Evolutionary conservation across 2,113 vertebrate genomes (phyloP).

Genomic region (Zootoca vivipara): DNA sequence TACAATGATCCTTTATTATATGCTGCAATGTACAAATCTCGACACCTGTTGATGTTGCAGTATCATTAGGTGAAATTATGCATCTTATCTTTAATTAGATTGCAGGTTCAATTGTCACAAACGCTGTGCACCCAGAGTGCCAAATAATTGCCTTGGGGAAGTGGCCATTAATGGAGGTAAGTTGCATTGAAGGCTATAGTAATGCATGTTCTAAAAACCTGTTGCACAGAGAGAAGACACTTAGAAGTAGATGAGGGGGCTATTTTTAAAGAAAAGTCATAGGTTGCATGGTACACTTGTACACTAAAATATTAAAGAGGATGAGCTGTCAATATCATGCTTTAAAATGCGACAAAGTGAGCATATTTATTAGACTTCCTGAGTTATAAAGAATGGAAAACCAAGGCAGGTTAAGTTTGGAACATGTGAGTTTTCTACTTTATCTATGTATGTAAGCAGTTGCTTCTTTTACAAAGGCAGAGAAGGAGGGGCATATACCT

Average conservation of each 20-base stretch:
- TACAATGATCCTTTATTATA: background rate
- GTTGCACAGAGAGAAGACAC: constrained; percentile 16
- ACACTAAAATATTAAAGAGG: background rate
- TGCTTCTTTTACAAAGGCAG: background rate
- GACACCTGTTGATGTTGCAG: background rate
- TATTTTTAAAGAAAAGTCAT: background rate
- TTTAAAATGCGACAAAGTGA: background rate
- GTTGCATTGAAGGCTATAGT: constrained; percentile 44
- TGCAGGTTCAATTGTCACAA: constrained; percentile 98
- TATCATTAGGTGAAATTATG: background rate
- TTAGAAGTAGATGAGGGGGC: background rate
- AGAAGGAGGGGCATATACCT: background rate
- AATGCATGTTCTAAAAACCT: constrained; percentile 24
- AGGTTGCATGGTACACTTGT: background rate
- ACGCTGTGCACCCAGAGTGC: constrained; percentile 94
- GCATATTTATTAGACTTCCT: background rate
- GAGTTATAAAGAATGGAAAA: background rate
- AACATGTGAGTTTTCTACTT: background rate
- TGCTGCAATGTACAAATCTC: background rate
- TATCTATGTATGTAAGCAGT: background rate
- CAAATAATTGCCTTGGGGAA: constrained; percentile 96
- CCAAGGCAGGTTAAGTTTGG: background rate
- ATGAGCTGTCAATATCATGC: background rate
- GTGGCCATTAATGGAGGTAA: constrained; percentile 93
- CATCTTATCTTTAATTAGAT: constrained; percentile 75